Evolutionary conservation across 2,888 invertebrate genomes (phyloP).

Genomic region (Oxystoma pomonae): DNA sequence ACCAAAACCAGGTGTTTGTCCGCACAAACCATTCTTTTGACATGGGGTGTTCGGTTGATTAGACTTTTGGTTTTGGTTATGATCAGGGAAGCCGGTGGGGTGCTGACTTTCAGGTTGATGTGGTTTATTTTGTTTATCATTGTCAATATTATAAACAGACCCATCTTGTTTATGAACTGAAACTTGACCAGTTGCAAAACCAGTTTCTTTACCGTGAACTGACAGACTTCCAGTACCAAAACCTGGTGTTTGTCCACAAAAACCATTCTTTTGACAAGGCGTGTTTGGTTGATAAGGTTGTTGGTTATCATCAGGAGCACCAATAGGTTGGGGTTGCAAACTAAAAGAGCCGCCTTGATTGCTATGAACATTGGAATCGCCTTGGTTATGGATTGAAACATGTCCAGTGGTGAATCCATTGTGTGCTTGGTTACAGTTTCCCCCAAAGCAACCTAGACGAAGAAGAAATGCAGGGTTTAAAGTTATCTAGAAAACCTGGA

Average conservation of each 20-base stretch:
- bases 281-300: background rate
- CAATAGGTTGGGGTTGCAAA: background rate
- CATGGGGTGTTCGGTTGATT: background rate
- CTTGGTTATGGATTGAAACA: background rate
- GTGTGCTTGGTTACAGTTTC: too few species aligned
- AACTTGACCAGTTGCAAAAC: background rate
- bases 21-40: background rate
- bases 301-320: background rate
- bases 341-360: background rate
- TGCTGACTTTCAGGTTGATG: background rate
- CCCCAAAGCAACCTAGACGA: too few species aligned
- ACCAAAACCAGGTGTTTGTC: background rate
- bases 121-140: background rate
- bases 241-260: background rate
- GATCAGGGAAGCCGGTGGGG: too few species aligned
- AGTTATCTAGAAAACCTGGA: too few species aligned
- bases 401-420: background rate
- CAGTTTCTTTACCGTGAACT: background rate
- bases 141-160: background rate
- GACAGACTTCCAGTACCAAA: background rate
- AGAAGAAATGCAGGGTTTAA: too few species aligned
- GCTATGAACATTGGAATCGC: background rate
- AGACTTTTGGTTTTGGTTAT: too few species aligned
- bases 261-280: background rate
- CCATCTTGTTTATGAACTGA: background rate